Evolutionary conservation across 2,113 vertebrate genomes (phyloP), one percentile per base, ranked within the genome.

Genomic region (Nestor notabilis): DNA sequence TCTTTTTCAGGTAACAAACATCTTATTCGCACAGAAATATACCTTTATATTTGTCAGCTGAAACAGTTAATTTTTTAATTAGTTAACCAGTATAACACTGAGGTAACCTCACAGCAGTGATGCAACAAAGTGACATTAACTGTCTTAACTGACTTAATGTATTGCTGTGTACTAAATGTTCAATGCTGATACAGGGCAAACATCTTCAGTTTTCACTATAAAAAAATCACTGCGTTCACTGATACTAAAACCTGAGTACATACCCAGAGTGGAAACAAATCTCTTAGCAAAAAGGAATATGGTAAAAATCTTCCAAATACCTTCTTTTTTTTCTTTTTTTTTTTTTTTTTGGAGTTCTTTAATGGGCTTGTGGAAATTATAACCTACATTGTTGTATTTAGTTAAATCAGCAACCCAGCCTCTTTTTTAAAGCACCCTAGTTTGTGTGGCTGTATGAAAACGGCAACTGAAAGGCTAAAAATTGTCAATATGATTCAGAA

Each of bases 341-440:
- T 68, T 44, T 44, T 44, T 44, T 44, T 43, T 69, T 39, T 37
- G 1, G 3, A 46, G 11, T 64, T 68, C 9, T 52, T 68, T 49
- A 87, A n/a, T 43, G 35, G 14, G 43, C 43, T 91, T 70, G 25
- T 61, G 77, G 72, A 94, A 92, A 93, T 52, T 56, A 56, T 23
- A 35, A 70, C 37, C 46, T 64, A 25, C 1, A 4, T 66, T 76
- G 63, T 52, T 96, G 52, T 39, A 66, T 68, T 93, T 82, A 76
- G 52, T 86, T 89, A 70, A 94, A 90, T 89, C 72, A 93, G 68
- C 71, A 95, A 84, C 20, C 27, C 72, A 83, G 66, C 58, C 95
- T 41, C 78, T 88, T 92, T 90, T 90, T 85, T 78, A 86, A 84
- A 63, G 16, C 39, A 91, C 25, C 43, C 37, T 81, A 79, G 21